These are phyloP conservation scores for Cantharis rufa DNA, from an alignment of 2,888 invertebrate genomes.

Conservation along the genomic window DNA sequence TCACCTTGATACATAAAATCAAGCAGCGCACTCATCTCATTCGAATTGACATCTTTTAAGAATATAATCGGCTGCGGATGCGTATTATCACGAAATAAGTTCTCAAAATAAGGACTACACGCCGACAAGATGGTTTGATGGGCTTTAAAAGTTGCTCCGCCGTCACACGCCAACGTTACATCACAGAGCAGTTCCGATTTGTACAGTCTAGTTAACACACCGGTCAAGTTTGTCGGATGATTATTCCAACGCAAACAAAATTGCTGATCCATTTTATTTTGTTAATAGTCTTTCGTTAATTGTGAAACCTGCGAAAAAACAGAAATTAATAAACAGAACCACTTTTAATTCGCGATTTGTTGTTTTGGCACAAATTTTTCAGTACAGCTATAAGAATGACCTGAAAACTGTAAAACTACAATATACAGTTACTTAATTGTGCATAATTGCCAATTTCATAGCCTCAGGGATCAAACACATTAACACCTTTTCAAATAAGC, in stretches of 20 bases:
- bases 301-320: constrained; percentile 8
- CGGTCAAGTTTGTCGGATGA: constrained; percentile 88
- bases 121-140: constrained; percentile 93
- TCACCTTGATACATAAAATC: constrained; percentile 91
- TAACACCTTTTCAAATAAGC: constrained; percentile 28
- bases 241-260: constrained; percentile 95
- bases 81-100: constrained; percentile 83
- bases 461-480: constrained; percentile 14
- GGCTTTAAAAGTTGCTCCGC: constrained; percentile 88
- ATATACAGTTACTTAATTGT: constrained; percentile 53
- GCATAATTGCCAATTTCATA: constrained; percentile 25
- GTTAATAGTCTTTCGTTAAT: constrained; percentile 15
- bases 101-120: constrained; percentile 93
- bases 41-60: constrained; percentile 87
- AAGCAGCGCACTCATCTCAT: constrained; percentile 86
- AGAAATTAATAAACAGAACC: neutral
- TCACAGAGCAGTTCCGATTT: constrained; percentile 89
- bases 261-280: constrained; percentile 65
- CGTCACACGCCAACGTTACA: constrained; percentile 90
- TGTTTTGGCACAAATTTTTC: constrained; percentile 24
- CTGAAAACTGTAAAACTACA: constrained; percentile 56
- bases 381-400: constrained; percentile 50
- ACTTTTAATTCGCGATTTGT: neutral
- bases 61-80: constrained; percentile 93
- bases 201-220: constrained; percentile 84